Evolutionary conservation across 2,797 vertebrate genomes (phyloP).

Genomic region (Stomatorhinus walkeri): DNA sequence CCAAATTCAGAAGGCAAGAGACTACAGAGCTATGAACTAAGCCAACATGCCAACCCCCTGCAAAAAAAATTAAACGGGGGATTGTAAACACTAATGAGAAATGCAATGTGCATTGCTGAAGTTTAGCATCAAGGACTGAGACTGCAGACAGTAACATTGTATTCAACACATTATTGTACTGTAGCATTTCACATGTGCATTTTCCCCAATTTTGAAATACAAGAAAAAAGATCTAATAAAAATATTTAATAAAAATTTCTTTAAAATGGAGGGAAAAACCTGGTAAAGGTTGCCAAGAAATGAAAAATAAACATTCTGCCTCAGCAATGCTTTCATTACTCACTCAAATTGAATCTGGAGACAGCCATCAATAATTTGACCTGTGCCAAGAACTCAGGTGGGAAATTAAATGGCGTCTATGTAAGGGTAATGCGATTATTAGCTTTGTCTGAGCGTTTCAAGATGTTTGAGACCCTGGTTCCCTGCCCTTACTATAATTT

Average conservation of each 20-base stretch:
- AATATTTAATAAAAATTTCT: neutral
- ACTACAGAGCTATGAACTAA: neutral
- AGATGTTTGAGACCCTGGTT: slow-evolving; percentile 14
- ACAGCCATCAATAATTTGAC: slow-evolving; percentile 24
- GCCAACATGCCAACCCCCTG: neutral
- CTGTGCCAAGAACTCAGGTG: slow-evolving; percentile 18
- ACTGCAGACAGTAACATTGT: neutral
- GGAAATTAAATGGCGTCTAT: slow-evolving; percentile 21
- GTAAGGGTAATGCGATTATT: slow-evolving; percentile 22
- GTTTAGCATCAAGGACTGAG: neutral
- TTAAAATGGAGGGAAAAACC: neutral
- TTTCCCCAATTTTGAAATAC: slow-evolving; percentile 17
- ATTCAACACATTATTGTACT: neutral
- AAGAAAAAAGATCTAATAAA: slow-evolving; percentile 11
- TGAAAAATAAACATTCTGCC: slow-evolving; percentile 20
- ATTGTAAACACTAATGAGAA: neutral
- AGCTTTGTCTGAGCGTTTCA: slow-evolving; percentile 17
- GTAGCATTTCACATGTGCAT: neutral
- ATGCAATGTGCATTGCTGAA: neutral
- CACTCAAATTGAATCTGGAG: slow-evolving; percentile 22
- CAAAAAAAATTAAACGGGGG: neutral
- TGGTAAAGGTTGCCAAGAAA: slow-evolving; percentile 6
- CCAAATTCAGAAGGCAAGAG: neutral
- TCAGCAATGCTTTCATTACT: slow-evolving; percentile 18
- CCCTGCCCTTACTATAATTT: slow-evolving; percentile 4